Percentiles rank a stretch among this genome's conserved stretches.
These are phyloP conservation scores for Clostera curtula DNA, from an alignment of 2,888 invertebrate genomes.

Conservation along the genomic window DNA sequence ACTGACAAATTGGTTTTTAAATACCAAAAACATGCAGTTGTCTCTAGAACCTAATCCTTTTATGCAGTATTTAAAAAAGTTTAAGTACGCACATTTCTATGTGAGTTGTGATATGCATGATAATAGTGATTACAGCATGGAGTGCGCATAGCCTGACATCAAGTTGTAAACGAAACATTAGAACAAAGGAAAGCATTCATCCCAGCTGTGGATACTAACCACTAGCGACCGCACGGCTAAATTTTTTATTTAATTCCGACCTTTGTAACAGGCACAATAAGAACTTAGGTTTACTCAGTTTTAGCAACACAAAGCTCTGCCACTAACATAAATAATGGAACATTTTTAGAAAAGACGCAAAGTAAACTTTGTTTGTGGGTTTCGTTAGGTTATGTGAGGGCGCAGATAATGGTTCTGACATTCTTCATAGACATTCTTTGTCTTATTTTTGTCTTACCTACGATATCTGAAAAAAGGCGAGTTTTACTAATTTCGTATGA, in stretches of 20 bases:
- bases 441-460: too few relatives aligned
- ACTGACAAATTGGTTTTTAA: too few relatives aligned
- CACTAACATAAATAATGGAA: conserved; percentile 9
- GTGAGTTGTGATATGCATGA: conserved; percentile 7
- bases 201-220: conserved; percentile 8
- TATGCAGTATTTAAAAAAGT: too few relatives aligned
- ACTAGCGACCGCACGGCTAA: conserved; percentile 1
- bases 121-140: conserved; percentile 8
- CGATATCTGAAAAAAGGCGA: too few relatives aligned
- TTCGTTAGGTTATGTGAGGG: not conserved
- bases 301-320: conserved; percentile 6
- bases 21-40: too few relatives aligned
- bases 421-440: too few relatives aligned
- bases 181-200: conserved; percentile 15
- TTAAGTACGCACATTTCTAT: not conserved
- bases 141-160: conserved; percentile 7
- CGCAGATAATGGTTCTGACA: too few relatives aligned
- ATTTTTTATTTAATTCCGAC: conserved; percentile 12
- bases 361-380: conserved; percentile 4
- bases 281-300: conserved; percentile 5
- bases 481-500: too few relatives aligned
- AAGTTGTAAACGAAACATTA: conserved; percentile 7
- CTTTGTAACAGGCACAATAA: conserved; percentile 11
- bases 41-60: too few relatives aligned
- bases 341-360: conserved; percentile 1